Evolutionary conservation across 2,113 vertebrate genomes (phyloP).

Genomic region (Sander lucioperca): DNA sequence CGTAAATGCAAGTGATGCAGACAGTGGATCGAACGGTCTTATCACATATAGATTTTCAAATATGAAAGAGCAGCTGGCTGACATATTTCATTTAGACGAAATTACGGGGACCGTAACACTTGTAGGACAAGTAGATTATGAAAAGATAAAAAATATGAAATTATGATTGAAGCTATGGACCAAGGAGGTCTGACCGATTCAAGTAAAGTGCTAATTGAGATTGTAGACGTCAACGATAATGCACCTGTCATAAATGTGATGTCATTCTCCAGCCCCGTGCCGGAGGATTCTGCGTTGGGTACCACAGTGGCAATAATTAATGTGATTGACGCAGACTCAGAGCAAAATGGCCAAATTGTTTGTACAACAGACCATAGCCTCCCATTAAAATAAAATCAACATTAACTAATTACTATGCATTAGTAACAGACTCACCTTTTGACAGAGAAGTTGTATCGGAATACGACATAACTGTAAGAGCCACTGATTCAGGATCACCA

Average conservation of each 20-base stretch:
- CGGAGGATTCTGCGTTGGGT: slow-evolving; percentile 52
- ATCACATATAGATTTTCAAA: slow-evolving; percentile 81
- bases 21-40: slow-evolving; percentile 70
- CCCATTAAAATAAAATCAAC: slow-evolving; percentile 65
- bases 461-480: slow-evolving; percentile 67
- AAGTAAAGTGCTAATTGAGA: slow-evolving; percentile 80
- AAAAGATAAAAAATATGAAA: slow-evolving; percentile 77
- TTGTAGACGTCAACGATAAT: slow-evolving; percentile 80
- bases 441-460: slow-evolving; percentile 65
- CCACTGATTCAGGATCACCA: slow-evolving; percentile 56
- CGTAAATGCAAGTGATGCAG: slow-evolving; percentile 67
- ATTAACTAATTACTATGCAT: slow-evolving; percentile 63
- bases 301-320: slow-evolving; percentile 74
- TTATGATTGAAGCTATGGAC: slow-evolving; percentile 82
- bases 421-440: slow-evolving; percentile 54
- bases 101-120: slow-evolving; percentile 77
- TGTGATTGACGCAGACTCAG: slow-evolving; percentile 73
- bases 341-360: slow-evolving; percentile 64
- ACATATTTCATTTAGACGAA: slow-evolving; percentile 77
- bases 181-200: slow-evolving; percentile 79
- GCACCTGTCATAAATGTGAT: slow-evolving; percentile 69
- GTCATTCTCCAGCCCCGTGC: slow-evolving; percentile 67
- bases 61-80: slow-evolving; percentile 1
- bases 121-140: slow-evolving; percentile 78
- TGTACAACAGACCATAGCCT: slow-evolving; percentile 46